Conservation (phyloP, 1,140 invertebrate species). For the Papilio polyxenes region DNA sequence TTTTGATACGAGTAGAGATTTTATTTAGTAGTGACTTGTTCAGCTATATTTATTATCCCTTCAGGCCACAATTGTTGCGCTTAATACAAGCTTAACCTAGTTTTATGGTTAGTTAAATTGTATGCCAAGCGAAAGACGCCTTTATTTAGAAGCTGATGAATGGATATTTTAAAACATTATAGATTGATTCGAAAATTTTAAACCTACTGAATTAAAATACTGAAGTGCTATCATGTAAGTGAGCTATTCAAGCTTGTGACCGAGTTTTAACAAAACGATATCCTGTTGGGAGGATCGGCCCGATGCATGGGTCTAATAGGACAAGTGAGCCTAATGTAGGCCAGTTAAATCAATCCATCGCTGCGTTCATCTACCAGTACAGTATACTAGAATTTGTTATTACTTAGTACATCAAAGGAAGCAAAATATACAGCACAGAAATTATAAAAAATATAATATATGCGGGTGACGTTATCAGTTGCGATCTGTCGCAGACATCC, state of each 20-base stretch:
- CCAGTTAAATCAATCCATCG: not conserved
- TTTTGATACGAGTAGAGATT: not conserved
- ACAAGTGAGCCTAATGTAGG: constrained; percentile 21
- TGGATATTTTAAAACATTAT: not conserved
- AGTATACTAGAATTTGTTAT: not conserved
- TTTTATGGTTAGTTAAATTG: not conserved
- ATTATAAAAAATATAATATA: not conserved
- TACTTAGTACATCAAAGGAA: not conserved
- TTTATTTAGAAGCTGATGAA: not conserved
- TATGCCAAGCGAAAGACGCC: not conserved
- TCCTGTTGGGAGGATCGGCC: not conserved
- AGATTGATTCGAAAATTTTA: not conserved
- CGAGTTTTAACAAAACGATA: constrained; percentile 23
- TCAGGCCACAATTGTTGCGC: not conserved
- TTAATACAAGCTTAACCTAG: not conserved
- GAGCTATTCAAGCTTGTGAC: not conserved
- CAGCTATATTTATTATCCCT: not conserved
- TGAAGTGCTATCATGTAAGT: not conserved
- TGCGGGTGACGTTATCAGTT: not conserved
- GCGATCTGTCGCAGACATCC: constrained; percentile 1
- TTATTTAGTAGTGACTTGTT: not conserved
- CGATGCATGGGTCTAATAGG: not conserved
- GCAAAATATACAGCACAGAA: not conserved
- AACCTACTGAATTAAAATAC: not conserved
- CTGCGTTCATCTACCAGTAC: not conserved